These are phyloP conservation scores for Rhopalosiphum padi DNA, from an alignment of 1,140 invertebrate genomes.

Conservation along the genomic window DNA sequence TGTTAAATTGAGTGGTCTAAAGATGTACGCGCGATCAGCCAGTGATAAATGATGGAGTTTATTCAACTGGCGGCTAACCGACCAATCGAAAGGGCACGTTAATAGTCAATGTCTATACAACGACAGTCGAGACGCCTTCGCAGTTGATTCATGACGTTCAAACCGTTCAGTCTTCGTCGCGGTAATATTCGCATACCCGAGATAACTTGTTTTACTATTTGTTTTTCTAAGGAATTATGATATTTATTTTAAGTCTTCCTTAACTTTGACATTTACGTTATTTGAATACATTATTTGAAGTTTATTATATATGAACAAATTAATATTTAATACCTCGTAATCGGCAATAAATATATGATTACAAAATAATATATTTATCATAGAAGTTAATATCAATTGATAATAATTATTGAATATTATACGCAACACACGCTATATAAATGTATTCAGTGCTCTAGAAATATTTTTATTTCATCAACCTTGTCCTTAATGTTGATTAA, in stretches of 20 bases:
- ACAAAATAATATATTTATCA: neutral
- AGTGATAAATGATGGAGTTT: neutral
- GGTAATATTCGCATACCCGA: neutral
- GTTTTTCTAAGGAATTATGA: neutral
- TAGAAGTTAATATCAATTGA: neutral
- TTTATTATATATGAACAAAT: neutral
- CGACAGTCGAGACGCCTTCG: neutral
- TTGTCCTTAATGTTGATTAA: neutral
- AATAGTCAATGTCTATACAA: neutral
- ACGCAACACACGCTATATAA: neutral
- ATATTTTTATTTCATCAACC: neutral
- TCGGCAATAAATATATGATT: neutral
- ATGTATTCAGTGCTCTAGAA: neutral
- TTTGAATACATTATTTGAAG: neutral
- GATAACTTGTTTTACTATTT: neutral
- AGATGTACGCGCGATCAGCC: neutral
- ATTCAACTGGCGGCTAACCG: neutral
- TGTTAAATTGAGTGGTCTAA: slow-evolving; percentile 8
- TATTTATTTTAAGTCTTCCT: neutral
- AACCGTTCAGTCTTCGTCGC: neutral
- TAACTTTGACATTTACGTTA: neutral
- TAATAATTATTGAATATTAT: neutral
- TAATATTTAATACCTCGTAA: neutral
- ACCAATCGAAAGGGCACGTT: neutral
- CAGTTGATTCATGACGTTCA: neutral